Evolutionary conservation across 2,113 vertebrate species (phyloP), one percentile per base, ranked within the genome.

Genomic region (Aphyosemion australe): DNA sequence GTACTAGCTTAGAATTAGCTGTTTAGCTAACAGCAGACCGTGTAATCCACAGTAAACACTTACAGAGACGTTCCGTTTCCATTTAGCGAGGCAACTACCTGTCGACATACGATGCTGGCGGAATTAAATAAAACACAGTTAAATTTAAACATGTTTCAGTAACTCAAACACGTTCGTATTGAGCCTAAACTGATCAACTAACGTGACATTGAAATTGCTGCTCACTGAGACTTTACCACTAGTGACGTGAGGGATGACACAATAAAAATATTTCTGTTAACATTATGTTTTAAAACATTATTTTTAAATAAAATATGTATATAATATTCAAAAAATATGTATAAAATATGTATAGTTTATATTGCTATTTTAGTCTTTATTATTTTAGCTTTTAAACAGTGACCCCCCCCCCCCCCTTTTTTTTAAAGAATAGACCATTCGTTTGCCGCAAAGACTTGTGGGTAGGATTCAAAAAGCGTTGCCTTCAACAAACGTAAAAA

Each of bases 161-260:
- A 8, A 67, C 9, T 57, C 15, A 37, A 4, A 54, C 14, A 37
- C 15, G 9, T 11, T 26, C 2, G 0, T 19, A n/a, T 6, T 16
- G 8, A 55, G n/a, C 26, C 10, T 8, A 2, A 2, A 20, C 12
- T 4, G 4, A 31, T 61, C n/a, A 21, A 63, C 13, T 76, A 83
- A 73, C 72, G 85, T 90, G 91, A 91, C 91, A 89, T 92, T 91
- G 63, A 50, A 21, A 13, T 9, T 2, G n/a, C 26, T 57, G 18
- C 56, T 20, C 18, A 31, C 42, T 10, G 16, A 34, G 82, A 75
- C 49, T 18, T 15, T 8, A 51, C 43, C 57, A 68, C 0, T 42
- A 18, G 12, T 0, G 6, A 19, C 43, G 34, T 9, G 4, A 49
- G 58, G 74, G 73, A 37, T 9, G 41, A 1, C 0, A 1, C 0